Base-by-base conservation (phyloP, 2,888 invertebrate species). In the Synanthedon vespiformis region DNA sequence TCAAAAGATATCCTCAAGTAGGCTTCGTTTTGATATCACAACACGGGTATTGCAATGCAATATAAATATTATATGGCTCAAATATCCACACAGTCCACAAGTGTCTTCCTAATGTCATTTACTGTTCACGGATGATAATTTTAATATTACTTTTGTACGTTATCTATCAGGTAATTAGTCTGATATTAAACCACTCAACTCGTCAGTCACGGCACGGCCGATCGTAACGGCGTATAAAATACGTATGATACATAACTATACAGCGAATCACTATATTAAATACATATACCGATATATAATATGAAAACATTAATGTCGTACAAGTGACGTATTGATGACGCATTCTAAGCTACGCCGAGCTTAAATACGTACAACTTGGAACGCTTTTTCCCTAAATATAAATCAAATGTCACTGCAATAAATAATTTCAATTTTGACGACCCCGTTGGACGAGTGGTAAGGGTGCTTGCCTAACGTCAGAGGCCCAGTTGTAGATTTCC, bases 81-180 rank as follows among this genome's bases (percentile, higher is more conserved):
- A 6, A 34, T 10, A 34, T 34, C 10, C 0, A 11, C 44, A 44
- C 44, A 13, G n/a, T 44, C n/a, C 13, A 6, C n/a, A 44, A 14
- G 8, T 44, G 44, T n/a, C 14, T 13, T 14, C 2, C 44, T 13
- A 6, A 44, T 44, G 14, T 13, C 44, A 44, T 44, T 11, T 44
- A 44, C n/a, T 44, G 13, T 11, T 13, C 6, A 44, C 13, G 44
- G 12, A 13, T 44, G 44, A 44, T 44, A 44, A 6, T 34, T 34
- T 44, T 13, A 44, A 44, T 44, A 44, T 44, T 44, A 44, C 59
- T 65, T 57, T 62, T 58, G 60, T 67, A 54, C 59, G 70, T 70
- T 77, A 82, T 77, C 77, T 77, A 82, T 77, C 77, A 71, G 61
- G 72, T 70, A 77, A 72, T 73, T 70, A 61, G 67, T 59, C 52